Conservation (phyloP, 2,888 invertebrate genomes). For the Diplolepis rosae region DNA sequence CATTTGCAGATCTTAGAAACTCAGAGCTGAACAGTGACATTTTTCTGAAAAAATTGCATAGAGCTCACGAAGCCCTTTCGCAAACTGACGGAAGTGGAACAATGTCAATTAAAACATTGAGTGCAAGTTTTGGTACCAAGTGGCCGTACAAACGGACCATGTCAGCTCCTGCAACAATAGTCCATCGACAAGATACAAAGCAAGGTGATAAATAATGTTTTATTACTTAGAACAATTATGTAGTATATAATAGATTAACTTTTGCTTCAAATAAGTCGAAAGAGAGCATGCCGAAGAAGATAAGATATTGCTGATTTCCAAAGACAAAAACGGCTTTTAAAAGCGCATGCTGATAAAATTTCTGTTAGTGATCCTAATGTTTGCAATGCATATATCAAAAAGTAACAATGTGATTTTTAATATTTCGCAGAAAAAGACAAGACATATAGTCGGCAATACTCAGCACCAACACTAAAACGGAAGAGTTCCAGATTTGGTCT, state of each 20-base stretch:
- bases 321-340: too few relatives aligned
- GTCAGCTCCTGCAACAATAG: conserved; percentile 92
- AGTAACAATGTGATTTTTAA: too few relatives aligned
- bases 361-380: too few relatives aligned
- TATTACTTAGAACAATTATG: background rate
- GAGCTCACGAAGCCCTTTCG: conserved; percentile 91
- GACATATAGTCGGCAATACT: conserved; percentile 92
- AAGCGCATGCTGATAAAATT: too few relatives aligned
- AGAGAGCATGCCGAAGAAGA: too few relatives aligned
- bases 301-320: too few relatives aligned
- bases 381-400: too few relatives aligned
- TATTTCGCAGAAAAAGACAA: conserved; percentile 85
- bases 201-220: conserved; percentile 75
- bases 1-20: conserved; percentile 85
- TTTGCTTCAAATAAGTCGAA: too few relatives aligned
- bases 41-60: conserved; percentile 88
- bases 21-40: conserved; percentile 91
- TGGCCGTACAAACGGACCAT: conserved; percentile 97
- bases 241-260: background rate
- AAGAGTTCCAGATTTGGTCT: conserved; percentile 94
- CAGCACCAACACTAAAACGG: conserved; percentile 94
- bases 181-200: conserved; percentile 84
- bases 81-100: conserved; percentile 81
- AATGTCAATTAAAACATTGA: conserved; percentile 83
- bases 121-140: conserved; percentile 92